phyloP scores from a whole-genome alignment of 2,113 vertebrate species.

The Psilopogon haemacephalus region DNA sequence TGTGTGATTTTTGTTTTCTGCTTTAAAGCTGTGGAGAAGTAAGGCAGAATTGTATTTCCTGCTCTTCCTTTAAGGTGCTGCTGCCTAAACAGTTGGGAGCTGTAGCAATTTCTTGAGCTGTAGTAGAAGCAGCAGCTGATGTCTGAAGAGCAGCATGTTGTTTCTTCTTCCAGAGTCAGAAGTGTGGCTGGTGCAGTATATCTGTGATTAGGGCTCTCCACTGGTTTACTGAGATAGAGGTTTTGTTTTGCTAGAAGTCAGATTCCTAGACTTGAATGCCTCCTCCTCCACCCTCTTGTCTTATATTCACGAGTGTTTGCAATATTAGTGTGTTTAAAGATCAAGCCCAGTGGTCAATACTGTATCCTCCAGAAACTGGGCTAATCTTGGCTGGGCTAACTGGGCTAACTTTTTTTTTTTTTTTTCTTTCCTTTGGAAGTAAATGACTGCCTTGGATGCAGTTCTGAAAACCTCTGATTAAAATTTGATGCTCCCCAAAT shows the following conservation, averaged over 20 bases:
- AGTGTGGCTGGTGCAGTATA: not conserved
- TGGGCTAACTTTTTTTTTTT: too few species aligned
- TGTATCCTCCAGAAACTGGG: not conserved
- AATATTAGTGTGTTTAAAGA: not conserved
- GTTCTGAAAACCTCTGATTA: not conserved
- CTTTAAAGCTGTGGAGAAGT: not conserved
- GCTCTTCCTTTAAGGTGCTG: not conserved
- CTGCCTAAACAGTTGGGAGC: not conserved
- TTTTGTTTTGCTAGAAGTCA: not conserved
- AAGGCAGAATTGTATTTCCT: not conserved
- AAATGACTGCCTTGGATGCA: not conserved
- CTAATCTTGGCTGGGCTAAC: too few species aligned
- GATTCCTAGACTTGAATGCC: not conserved
- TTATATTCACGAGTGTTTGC: not conserved
- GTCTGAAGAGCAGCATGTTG: not conserved
- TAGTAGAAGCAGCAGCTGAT: not conserved
- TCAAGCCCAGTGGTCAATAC: fast-evolving
- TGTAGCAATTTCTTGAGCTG: not conserved
- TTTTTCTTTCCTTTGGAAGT: too few species aligned
- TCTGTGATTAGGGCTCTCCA: not conserved
- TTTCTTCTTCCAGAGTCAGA: not conserved
- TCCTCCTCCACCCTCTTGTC: not conserved
- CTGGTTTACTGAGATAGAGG: not conserved
- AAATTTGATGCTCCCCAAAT: not conserved
- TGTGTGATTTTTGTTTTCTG: not conserved